phyloP scores from a whole-genome alignment of 2,797 vertebrate species.

The Xenentodon cancila region DNA sequence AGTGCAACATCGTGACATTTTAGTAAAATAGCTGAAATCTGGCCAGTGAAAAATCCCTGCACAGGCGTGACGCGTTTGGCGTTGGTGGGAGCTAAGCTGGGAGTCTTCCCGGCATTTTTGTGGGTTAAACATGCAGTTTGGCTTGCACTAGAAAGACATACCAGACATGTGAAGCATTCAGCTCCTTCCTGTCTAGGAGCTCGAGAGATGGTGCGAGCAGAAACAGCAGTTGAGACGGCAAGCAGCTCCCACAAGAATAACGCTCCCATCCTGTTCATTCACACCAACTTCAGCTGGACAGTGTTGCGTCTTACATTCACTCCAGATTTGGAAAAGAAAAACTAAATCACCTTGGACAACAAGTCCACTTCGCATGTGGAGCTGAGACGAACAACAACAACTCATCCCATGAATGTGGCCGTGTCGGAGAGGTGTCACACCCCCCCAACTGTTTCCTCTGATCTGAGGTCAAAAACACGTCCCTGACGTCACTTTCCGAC shows the following conservation, averaged over 20 bases:
- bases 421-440: constrained; percentile 35
- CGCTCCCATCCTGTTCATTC: constrained; percentile 8
- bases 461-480: constrained; percentile 38
- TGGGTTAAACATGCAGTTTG: constrained; percentile 78
- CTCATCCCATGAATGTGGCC: constrained; percentile 28
- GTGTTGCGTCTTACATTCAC: neutral
- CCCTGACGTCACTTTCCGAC: constrained; percentile 58
- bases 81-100: constrained; percentile 60
- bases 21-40: constrained; percentile 61
- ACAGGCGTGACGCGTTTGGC: constrained; percentile 57
- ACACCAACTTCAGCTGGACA: neutral
- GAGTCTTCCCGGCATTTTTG: constrained; percentile 76
- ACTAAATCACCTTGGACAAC: neutral
- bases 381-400: neutral
- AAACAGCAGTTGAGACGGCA: constrained; percentile 39
- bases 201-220: constrained; percentile 51
- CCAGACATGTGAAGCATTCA: constrained; percentile 78
- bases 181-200: constrained; percentile 73
- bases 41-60: constrained; percentile 54
- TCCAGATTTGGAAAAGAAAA: neutral
- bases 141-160: constrained; percentile 78
- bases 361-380: neutral
- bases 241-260: constrained; percentile 26
- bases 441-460: constrained; percentile 81
- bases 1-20: constrained; percentile 65